Base-by-base conservation (phyloP, 2,797 vertebrate species). In the Sardinella longiceps region DNA sequence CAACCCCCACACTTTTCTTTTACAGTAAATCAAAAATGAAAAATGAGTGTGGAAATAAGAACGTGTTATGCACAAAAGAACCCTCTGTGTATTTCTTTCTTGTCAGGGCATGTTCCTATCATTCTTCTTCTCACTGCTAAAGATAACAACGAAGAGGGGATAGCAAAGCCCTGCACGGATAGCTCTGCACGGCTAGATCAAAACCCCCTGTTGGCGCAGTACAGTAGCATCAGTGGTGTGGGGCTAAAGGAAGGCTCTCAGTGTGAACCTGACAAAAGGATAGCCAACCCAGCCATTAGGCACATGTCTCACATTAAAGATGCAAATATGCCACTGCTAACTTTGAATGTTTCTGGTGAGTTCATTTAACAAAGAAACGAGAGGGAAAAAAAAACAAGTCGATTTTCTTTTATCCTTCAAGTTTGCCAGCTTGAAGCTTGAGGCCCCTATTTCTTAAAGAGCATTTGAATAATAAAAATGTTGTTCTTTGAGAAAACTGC, bases 401-500 rank as follows among this genome's bases (percentile, higher is more conserved):
- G 89, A 23, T 43, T 91, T 91, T 91, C 82, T 86, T 91, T 93
- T 91, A 92, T 91, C 81, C 83, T 90, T 89, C 85, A 92, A 91
- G 92, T 93, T 90, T 91, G 83, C 90, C 88, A 88, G 89, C 85
- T 81, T 53, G 18, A 91, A 83, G 89, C 91, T 88, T 85, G 83
- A 88, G 90, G 87, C 53, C 81, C 87, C 86, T 88, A 85, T 83
- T 84, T 86, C 80, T 82, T 85, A 86, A 89, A 88, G 83, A 86
- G 80, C 88, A 89, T 91, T 91, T 92, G 87, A 93, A 92, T 91
- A 91, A 91, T 89, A 80, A 85, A 66, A 70, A 85, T 85, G 77
- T 60, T 88, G 81, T 85, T 85, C 70, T 86, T 88, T 85, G 87
- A 86, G 86, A 89, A 84, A 88, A 90, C 82, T n/a, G 91, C 90